These are phyloP conservation scores for Spinus pinus DNA, from an alignment of 2,797 vertebrate species.

Conservation along the genomic window DNA sequence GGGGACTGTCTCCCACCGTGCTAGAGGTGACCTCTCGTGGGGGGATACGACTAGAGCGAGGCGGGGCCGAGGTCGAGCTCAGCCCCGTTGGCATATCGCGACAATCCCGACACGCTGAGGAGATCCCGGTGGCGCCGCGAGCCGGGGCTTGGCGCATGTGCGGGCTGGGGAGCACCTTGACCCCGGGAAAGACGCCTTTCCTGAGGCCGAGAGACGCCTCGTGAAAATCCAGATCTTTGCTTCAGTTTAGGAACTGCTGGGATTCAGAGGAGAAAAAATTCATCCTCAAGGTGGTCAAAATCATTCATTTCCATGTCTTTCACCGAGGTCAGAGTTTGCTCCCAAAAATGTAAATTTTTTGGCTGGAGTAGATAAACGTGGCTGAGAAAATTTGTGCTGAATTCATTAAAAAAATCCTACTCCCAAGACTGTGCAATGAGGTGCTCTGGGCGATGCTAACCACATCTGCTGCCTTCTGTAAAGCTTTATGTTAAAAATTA, in stretches of 20 bases:
- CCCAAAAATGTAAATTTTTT: not conserved
- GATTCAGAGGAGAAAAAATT: not conserved
- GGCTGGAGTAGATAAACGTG: not conserved
- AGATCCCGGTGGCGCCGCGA: too few species aligned
- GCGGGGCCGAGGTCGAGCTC: not conserved
- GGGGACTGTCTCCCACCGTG: not conserved
- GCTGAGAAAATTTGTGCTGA: not conserved
- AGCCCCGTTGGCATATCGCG: not conserved
- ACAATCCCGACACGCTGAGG: not conserved
- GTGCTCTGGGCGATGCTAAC: not conserved
- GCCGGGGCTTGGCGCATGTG: not conserved
- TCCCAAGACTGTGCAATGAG: accelerated
- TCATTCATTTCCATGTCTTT: not conserved
- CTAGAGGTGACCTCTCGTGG: too few species aligned
- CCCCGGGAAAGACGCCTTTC: accelerated
- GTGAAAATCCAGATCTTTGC: not conserved
- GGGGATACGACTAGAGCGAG: not conserved
- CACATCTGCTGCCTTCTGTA: not conserved
- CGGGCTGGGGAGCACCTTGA: not conserved
- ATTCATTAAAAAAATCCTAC: too few species aligned
- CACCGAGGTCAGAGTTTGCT: not conserved
- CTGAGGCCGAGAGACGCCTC: not conserved
- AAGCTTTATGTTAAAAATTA: not conserved
- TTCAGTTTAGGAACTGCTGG: not conserved
- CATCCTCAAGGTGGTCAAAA: not conserved